Base-by-base conservation (phyloP, 2,888 invertebrate species). In the Cantharis nigra region DNA sequence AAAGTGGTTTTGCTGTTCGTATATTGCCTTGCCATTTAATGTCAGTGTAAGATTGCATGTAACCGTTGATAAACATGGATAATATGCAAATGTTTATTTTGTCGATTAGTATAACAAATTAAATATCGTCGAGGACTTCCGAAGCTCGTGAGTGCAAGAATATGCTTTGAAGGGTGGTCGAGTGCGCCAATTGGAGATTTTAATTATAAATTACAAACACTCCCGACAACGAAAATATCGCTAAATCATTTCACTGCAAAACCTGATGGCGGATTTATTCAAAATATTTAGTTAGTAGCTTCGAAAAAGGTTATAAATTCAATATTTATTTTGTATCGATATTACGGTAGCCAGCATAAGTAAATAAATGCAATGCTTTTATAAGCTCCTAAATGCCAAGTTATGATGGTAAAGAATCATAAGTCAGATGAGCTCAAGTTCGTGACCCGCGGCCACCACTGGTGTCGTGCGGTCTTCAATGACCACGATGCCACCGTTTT, bases 401-500 rank as follows among this genome's bases (percentile, higher is more conserved):
- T 82, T 82, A 81, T 79, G 82, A 79, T 74, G 18, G 73, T 70
- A 62, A 79, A 77, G 75, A 73, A 78, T 80, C 81, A 72, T 81
- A 82, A 80, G 79, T 82, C 80, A 79, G 78, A 80, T 76, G 79
- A 78, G 75, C 70, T 76, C 78, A 73, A 81, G 81, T 83, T 85
- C 85, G 84, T 84, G 85, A 85, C 83, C 83, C 77, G 80, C 74
- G 82, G 74, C 83, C 81, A 82, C 83, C 82, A 82, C 83, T 71
- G 82, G 81, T 83, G 82, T 83, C 83, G 83, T 83, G 84, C 83
- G 78, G 76, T 81, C 81, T 78, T 82, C 81, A 81, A 81, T 83
- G 83, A 83, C 83, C 83, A 83, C 81, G 81, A 81, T 80, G 80
- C 80, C 80, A 81, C 81, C 78, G 82, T 82, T 82, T 82, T 63